A percentile compares a stretch with the other conserved stretches of the same genome.
phyloP scores from a whole-genome alignment of 1,140 invertebrate genomes.

The Sycobia sp. region DNA sequence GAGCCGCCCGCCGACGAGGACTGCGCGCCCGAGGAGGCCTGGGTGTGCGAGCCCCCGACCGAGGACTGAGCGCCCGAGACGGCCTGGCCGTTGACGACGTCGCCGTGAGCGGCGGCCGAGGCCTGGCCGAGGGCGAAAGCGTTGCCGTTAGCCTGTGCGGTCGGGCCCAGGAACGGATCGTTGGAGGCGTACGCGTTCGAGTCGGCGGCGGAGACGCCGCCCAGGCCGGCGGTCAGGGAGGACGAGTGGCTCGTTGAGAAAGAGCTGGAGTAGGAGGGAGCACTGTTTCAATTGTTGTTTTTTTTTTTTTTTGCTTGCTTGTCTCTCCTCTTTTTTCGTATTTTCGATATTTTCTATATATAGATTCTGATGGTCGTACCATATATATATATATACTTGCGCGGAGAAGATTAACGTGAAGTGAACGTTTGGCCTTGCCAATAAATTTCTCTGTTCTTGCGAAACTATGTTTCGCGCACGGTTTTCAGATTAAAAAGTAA shows the following conservation, averaged over 20 bases:
- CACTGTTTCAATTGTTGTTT: too few species aligned
- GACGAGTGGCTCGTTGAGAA: slow-evolving; percentile 52
- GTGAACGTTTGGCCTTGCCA: too few species aligned
- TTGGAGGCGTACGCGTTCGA: slow-evolving; percentile 43
- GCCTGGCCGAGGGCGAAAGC: slow-evolving; percentile 46
- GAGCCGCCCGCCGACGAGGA: neutral
- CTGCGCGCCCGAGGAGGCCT: slow-evolving; percentile 39
- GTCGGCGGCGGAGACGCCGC: slow-evolving; percentile 44
- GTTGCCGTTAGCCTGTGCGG: slow-evolving; percentile 43
- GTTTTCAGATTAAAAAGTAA: too few species aligned
- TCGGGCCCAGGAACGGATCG: slow-evolving; percentile 40
- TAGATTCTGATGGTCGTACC: too few species aligned
- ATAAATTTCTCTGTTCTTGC: too few species aligned
- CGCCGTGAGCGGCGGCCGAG: slow-evolving; percentile 46
- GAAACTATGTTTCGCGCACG: too few species aligned
- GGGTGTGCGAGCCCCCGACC: slow-evolving; percentile 42
- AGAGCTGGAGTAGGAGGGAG: slow-evolving; percentile 22
- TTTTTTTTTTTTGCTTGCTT: too few species aligned
- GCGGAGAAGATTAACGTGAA: too few species aligned
- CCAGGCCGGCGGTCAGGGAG: slow-evolving; percentile 45
- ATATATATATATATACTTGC: too few species aligned
- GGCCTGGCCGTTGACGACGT: slow-evolving; percentile 47
- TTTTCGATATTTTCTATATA: too few species aligned
- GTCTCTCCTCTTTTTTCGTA: too few species aligned
- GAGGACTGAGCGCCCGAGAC: slow-evolving; percentile 47